Evolutionary conservation across 2,797 vertebrate genomes (phyloP).

Genomic region (Manis crassicaudata): DNA sequence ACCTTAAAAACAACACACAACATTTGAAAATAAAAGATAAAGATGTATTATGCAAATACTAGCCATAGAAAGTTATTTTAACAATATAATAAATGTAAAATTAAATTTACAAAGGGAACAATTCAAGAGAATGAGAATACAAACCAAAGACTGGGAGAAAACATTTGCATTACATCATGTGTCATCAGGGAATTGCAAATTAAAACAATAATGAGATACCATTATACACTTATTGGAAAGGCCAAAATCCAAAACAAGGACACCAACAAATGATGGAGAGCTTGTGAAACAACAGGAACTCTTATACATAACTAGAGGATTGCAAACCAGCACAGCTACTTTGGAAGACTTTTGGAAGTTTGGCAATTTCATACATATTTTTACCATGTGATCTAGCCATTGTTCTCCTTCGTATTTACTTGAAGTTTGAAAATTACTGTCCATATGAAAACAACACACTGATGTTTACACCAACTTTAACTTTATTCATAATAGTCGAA

Average conservation of each 20-base stretch:
- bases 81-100: conserved; percentile 8
- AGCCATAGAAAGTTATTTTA: conserved; percentile 28
- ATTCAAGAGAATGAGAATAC: not conserved
- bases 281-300: not conserved
- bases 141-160: not conserved
- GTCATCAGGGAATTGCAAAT: not conserved
- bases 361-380: not conserved
- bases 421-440: not conserved
- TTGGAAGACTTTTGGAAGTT: not conserved
- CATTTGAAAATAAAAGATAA: not conserved
- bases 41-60: not conserved
- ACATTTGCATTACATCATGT: not conserved
- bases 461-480: not conserved
- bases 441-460: not conserved
- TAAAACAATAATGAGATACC: not conserved
- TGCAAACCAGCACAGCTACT: not conserved
- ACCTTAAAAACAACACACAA: not conserved
- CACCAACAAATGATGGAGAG: not conserved
- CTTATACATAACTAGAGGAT: not conserved
- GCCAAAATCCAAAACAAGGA: not conserved
- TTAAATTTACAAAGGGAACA: not conserved
- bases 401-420: not conserved
- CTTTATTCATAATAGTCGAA: not conserved
- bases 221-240: not conserved
- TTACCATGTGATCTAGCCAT: not conserved